A percentile compares a stretch with the other conserved stretches of the same genome.
Conservation (phyloP, 2,113 vertebrate species). For the Hippocampus barbouri region DNA sequence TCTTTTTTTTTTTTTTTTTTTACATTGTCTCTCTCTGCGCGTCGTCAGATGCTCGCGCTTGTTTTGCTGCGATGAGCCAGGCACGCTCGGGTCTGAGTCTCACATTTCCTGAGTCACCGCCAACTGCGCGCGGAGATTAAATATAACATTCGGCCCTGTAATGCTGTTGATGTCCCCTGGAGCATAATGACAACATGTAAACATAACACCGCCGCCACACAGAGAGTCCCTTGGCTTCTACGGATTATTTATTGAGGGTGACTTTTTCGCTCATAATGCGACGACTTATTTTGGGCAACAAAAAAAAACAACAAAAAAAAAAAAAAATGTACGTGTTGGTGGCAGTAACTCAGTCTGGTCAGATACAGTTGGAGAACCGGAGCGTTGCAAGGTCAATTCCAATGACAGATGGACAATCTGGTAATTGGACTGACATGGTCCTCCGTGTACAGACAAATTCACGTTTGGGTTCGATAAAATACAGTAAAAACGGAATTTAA, state of each 20-base stretch:
- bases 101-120: slow-evolving; percentile 28
- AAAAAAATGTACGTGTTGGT: not conserved
- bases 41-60: slow-evolving; percentile 4
- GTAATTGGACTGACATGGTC: not conserved
- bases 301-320: not conserved
- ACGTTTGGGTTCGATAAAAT: not conserved
- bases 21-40: slow-evolving; percentile 1
- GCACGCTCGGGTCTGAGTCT: slow-evolving; percentile 16
- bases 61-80: slow-evolving; percentile 8
- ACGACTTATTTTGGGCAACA: not conserved
- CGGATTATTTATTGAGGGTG: not conserved
- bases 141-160: slow-evolving; percentile 3
- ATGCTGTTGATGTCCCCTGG: not conserved
- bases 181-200: not conserved
- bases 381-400: not conserved
- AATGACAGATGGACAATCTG: not conserved
- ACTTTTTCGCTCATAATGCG: not conserved
- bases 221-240: not conserved
- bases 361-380: not conserved
- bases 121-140: not conserved
- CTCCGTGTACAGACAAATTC: not conserved
- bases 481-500: not conserved
- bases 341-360: not conserved
- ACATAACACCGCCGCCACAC: not conserved
- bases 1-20: not conserved